Evolutionary conservation across 2,797 vertebrate species (phyloP).

Genomic region (Gallinago solitaria): DNA sequence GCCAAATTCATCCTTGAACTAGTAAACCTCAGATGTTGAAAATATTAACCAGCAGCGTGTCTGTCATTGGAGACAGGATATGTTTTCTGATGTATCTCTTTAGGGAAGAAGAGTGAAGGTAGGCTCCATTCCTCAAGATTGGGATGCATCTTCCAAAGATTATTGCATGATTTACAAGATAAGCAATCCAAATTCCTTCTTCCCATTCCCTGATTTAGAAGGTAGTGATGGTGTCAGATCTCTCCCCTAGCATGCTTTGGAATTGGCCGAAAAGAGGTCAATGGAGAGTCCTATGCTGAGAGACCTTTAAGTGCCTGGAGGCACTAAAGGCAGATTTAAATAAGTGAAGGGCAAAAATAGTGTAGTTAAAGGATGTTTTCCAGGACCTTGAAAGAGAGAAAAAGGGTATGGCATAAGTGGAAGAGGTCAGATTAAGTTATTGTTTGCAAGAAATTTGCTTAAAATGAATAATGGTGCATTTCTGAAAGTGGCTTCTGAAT

Average conservation of each 20-base stretch:
- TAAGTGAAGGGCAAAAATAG: neutral
- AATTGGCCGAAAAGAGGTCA: neutral
- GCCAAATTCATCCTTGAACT: neutral
- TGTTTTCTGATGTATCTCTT: neutral
- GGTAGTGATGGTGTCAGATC: fast-evolving
- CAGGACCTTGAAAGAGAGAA: neutral
- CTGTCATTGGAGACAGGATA: neutral
- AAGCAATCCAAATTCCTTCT: neutral
- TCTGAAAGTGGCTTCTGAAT: neutral
- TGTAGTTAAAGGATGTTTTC: neutral
- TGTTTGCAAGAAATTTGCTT: neutral
- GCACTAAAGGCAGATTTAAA: neutral
- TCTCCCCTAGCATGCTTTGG: neutral
- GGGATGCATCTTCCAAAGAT: neutral
- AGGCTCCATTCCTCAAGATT: neutral
- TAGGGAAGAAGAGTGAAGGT: neutral
- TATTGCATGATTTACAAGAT: neutral
- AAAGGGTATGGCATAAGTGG: neutral
- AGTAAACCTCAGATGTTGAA: neutral
- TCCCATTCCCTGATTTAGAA: neutral
- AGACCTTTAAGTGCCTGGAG: neutral
- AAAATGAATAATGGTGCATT: neutral
- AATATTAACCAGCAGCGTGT: neutral
- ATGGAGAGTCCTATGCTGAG: neutral
- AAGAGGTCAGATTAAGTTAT: neutral